phyloP scores from a whole-genome alignment of 2,888 invertebrate genomes.

The Mythimna vitellina region DNA sequence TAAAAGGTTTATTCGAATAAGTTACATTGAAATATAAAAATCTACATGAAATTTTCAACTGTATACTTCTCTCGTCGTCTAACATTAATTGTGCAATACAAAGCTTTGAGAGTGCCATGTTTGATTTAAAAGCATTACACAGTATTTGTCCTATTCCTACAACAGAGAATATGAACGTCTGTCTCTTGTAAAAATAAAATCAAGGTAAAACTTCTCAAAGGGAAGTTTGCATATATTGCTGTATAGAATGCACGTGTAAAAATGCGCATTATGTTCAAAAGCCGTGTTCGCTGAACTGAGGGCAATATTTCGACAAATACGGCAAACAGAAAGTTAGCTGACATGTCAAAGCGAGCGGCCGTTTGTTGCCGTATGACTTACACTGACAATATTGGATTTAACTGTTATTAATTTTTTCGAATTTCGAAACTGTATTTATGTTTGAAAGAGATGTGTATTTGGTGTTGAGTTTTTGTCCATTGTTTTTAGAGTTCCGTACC shows the following conservation, averaged over 20 bases:
- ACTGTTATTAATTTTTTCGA: conserved; percentile 42
- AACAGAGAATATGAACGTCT: conserved; percentile 9
- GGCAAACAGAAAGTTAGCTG: conserved; percentile 51
- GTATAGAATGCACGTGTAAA: conserved; percentile 47
- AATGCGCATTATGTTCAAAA: conserved; percentile 50
- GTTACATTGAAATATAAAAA: neutral
- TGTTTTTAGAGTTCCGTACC: neutral
- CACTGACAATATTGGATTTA: conserved; percentile 60
- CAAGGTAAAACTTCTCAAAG: conserved; percentile 42
- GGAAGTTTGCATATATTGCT: conserved; percentile 10
- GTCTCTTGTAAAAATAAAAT: conserved; percentile 19
- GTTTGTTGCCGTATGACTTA: conserved; percentile 45
- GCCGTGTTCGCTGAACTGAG: conserved; percentile 40
- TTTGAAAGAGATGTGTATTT: neutral
- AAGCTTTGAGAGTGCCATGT: conserved; percentile 12
- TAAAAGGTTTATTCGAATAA: neutral
- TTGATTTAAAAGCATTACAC: conserved; percentile 11
- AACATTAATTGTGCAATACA: conserved; percentile 19
- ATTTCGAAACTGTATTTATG: neutral
- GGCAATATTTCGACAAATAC: conserved; percentile 46
- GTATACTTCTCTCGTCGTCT: neutral
- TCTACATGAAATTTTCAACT: too few species aligned
- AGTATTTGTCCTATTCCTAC: conserved; percentile 6
- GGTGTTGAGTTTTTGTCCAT: neutral
- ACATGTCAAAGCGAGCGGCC: conserved; percentile 56